phyloP scores from a whole-genome alignment of 92 coral and sea anemone genomes.

The Epizoanthus stellaris region DNA sequence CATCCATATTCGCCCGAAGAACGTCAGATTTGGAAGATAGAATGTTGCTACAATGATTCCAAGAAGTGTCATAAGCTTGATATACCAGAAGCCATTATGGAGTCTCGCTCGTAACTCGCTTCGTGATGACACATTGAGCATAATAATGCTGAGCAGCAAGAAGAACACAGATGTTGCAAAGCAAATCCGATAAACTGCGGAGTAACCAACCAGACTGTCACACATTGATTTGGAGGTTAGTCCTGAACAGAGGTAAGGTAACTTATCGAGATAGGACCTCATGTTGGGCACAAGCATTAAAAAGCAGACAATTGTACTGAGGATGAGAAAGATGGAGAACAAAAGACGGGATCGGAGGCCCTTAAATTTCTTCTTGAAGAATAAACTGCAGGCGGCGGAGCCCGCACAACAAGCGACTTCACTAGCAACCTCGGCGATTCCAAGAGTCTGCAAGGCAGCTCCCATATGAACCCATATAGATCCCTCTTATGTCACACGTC shows the following conservation, averaged over 20 bases:
- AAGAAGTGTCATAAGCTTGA: conserved; percentile 82
- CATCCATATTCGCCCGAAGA: conserved; percentile 89
- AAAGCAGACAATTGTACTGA: conserved; percentile 78
- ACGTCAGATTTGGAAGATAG: conserved; percentile 75
- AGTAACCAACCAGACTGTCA: conserved; percentile 90
- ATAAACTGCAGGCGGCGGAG: conserved; percentile 90
- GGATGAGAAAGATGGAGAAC: conserved; percentile 75
- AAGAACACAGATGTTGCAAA: conserved; percentile 82
- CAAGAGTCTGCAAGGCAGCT: conserved; percentile 99
- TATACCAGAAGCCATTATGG: conserved; percentile 96
- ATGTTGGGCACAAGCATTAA: conserved; percentile 88
- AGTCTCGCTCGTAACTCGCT: conserved; percentile 88
- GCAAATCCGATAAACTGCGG: conserved; percentile 96
- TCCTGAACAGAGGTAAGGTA: conserved; percentile 91
- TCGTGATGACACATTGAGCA: conserved; percentile 82
- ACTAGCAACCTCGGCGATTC: conserved; percentile 98
- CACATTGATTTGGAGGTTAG: conserved; percentile 81
- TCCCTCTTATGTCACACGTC: conserved; percentile 18
- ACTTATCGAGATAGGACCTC: conserved; percentile 73
- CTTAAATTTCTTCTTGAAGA: conserved; percentile 79
- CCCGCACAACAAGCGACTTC: conserved; percentile 99
- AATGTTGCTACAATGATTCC: conserved; percentile 72
- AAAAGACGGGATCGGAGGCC: conserved; percentile 84
- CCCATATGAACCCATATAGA: conserved; percentile 99
- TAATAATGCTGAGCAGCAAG: conserved; percentile 66